Percentiles rank a stretch among this genome's conserved stretches.
phyloP scores from a whole-genome alignment of 2,113 vertebrate species.

The Grantiella picta region DNA sequence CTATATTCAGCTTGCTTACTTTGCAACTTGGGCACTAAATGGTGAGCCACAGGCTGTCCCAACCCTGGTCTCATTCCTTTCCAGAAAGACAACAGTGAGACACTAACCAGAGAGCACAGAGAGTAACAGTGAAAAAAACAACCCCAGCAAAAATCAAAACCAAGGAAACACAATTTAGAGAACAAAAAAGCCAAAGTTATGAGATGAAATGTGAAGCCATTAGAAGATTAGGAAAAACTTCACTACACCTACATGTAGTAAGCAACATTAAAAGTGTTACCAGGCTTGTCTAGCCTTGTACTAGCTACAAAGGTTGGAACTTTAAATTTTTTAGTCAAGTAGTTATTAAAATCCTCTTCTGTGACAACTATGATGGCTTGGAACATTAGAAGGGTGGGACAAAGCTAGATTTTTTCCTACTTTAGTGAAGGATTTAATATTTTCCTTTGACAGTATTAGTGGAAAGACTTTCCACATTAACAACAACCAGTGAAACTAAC shows the following conservation, averaged over 20 bases:
- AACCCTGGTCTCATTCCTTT: not conserved
- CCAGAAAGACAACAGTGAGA: not conserved
- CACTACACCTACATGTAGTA: constrained; percentile 9
- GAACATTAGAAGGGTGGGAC: constrained; percentile 2
- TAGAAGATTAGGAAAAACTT: constrained; percentile 10
- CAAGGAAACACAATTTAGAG: not conserved
- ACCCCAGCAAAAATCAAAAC: not conserved
- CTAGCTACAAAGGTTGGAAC: not conserved
- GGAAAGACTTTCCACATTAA: constrained; percentile 45
- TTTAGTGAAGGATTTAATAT: constrained; percentile 20
- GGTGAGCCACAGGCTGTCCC: not conserved
- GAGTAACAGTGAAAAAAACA: not conserved
- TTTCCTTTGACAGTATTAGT: constrained; percentile 9
- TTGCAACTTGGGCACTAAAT: not conserved
- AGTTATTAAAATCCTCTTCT: constrained; percentile 3
- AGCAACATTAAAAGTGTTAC: constrained; percentile 29
- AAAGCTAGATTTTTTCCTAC: not conserved
- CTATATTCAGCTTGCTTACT: not conserved
- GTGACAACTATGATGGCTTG: not conserved
- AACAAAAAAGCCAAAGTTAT: not conserved
- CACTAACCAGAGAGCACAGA: not conserved
- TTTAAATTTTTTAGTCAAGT: not conserved
- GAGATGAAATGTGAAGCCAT: not conserved
- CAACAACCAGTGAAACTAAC: not conserved
- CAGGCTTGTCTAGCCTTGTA: not conserved